These are phyloP conservation scores for Aphidius gifuensis DNA, from an alignment of 1,140 invertebrate species.

Conservation along the genomic window DNA sequence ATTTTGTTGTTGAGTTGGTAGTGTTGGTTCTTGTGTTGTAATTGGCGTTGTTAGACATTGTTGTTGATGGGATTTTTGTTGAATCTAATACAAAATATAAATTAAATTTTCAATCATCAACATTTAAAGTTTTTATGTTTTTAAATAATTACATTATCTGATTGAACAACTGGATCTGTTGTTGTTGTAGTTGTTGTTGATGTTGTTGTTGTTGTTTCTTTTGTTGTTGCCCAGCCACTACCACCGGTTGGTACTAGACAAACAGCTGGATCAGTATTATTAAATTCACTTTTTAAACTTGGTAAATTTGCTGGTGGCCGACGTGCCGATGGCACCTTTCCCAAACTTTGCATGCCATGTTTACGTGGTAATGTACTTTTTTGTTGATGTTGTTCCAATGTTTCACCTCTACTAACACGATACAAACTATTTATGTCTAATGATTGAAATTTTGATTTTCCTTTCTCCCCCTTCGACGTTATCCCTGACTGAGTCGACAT, in stretches of 20 bases:
- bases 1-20: constrained; percentile 47
- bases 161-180: constrained; percentile 41
- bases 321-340: constrained; percentile 92
- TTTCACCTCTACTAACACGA: constrained; percentile 83
- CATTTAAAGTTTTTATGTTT: too few species aligned
- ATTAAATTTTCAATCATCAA: too few species aligned
- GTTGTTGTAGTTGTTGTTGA: constrained; percentile 43
- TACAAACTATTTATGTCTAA: constrained; percentile 97
- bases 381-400: constrained; percentile 79
- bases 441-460: constrained; percentile 91
- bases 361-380: constrained; percentile 86
- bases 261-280: constrained; percentile 71
- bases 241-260: constrained; percentile 71
- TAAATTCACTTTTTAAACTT: constrained; percentile 92
- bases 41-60: constrained; percentile 46
- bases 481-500: constrained; percentile 84
- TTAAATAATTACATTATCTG: constrained; percentile 43
- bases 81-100: constrained; percentile 31
- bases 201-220: constrained; percentile 47
- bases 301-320: constrained; percentile 95
- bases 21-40: constrained; percentile 45
- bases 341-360: constrained; percentile 98
- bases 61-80: constrained; percentile 34
- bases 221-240: constrained; percentile 67
- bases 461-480: constrained; percentile 85